Evolutionary conservation across 2,797 vertebrate genomes (phyloP), one percentile per base, ranked within the genome.

Genomic region (Eulemur rubriventer): DNA sequence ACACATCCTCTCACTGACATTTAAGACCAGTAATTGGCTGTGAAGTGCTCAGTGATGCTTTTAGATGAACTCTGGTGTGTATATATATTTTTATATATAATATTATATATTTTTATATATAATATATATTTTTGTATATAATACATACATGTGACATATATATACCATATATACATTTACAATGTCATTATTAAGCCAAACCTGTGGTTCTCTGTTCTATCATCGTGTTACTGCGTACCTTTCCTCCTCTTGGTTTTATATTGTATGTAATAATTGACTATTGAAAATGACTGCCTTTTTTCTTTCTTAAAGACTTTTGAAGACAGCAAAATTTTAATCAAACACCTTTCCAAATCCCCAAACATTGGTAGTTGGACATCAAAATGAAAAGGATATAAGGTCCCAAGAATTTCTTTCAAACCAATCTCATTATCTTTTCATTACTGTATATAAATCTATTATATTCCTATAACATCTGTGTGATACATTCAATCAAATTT

Each of bases 1-100:
- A 96, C 97, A 97, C 96, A 96, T 98, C 91, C 95, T 97, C 91
- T 98, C 87, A 91, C 81, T 98, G 97, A 97, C 96, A 98, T 98
- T 97, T 98, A 97, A 97, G 96, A 94, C 85, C 78, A 97, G 93
- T 90, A 97, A 97, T 97, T 98, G 97, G 93, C 94, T 96, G 89
- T 94, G 90, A 97, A 98, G 78, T 96, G 96, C 92, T 97, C 95
- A 94, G 96, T 93, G 87, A 96, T 87, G 67, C 48, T 97, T 97
- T 91, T 82, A 96, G 95, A 93, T 93, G 89, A 97, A 97, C 87
- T 46, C 78, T 91, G 63, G 33, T 52, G 35, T 57, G 38, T 90
- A 78, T 87, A 75, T 48, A 48, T 72, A 50, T 69, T 76, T 50
- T 52, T 65, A 33, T 61, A 93, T 69, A 38, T 69, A 73, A 92